Evolutionary conservation across 1,140 invertebrate species (phyloP).

Genomic region (Berghia stephanieae): DNA sequence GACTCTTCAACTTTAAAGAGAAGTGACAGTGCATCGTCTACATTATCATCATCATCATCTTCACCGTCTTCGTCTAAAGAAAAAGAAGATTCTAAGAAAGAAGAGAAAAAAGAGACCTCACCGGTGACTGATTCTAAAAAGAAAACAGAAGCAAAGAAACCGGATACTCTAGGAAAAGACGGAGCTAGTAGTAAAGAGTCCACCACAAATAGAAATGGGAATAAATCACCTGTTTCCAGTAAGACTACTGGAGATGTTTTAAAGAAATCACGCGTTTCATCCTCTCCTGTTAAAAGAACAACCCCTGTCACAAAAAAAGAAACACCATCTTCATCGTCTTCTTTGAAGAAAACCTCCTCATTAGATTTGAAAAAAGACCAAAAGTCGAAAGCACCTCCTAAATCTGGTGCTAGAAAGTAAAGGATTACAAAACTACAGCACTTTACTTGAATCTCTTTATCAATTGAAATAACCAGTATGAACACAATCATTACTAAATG

Average conservation of each 20-base stretch:
- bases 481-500: no score
- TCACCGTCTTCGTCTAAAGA: no score
- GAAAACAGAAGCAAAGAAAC: not conserved
- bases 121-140: not conserved
- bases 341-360: constrained; percentile 24
- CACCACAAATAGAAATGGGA: not conserved
- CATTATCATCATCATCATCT: no score
- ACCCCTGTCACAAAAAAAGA: constrained; percentile 15
- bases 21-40: not conserved
- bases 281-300: constrained; percentile 18
- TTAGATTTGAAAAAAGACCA: constrained; percentile 27
- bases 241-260: constrained; percentile 8
- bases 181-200: not conserved
- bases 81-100: constrained; percentile 9
- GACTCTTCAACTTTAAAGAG: not conserved
- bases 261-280: not conserved
- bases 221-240: constrained; percentile 5
- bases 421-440: no score
- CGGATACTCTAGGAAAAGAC: not conserved
- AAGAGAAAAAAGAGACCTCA: not conserved
- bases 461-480: no score
- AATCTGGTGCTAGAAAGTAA: constrained; percentile 16
- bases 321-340: not conserved
- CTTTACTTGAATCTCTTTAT: no score
- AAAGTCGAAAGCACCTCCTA: constrained; percentile 1